These are phyloP conservation scores for Hoplodrina blanda DNA, from an alignment of 2,888 invertebrate species.

Conservation along the genomic window DNA sequence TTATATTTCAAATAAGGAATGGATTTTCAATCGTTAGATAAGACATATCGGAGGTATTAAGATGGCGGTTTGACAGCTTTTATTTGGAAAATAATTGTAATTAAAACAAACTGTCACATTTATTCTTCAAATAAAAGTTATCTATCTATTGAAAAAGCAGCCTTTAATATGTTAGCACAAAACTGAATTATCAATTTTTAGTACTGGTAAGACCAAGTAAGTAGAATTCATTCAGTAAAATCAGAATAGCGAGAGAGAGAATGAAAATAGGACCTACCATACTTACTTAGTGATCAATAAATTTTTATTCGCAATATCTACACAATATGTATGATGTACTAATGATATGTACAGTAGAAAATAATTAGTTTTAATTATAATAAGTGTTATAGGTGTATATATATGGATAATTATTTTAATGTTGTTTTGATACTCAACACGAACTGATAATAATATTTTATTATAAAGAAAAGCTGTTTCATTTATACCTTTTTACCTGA, in stretches of 20 bases:
- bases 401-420: constrained; percentile 79
- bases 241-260: too few relatives aligned
- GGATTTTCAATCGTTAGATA: not conserved
- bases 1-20: not conserved
- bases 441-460: constrained; percentile 90
- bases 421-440: constrained; percentile 90
- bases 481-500: constrained; percentile 41
- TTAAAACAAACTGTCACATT: too few relatives aligned
- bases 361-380: constrained; percentile 60
- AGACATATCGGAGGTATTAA: not conserved
- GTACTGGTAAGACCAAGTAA: constrained; percentile 17
- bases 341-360: constrained; percentile 67
- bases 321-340: constrained; percentile 29
- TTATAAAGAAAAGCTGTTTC: constrained; percentile 69
- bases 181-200: constrained; percentile 8
- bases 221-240: not conserved
- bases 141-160: not conserved
- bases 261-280: not conserved
- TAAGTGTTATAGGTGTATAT: constrained; percentile 76
- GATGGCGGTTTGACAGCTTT: not conserved
- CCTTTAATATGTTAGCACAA: constrained; percentile 13
- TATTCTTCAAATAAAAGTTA: too few relatives aligned
- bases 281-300: not conserved
- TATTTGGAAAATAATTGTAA: too few relatives aligned
- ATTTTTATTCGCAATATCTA: constrained; percentile 15